These are phyloP conservation scores for Diachasmimorpha longicaudata DNA, from an alignment of 1,140 invertebrate genomes.

Conservation along the genomic window DNA sequence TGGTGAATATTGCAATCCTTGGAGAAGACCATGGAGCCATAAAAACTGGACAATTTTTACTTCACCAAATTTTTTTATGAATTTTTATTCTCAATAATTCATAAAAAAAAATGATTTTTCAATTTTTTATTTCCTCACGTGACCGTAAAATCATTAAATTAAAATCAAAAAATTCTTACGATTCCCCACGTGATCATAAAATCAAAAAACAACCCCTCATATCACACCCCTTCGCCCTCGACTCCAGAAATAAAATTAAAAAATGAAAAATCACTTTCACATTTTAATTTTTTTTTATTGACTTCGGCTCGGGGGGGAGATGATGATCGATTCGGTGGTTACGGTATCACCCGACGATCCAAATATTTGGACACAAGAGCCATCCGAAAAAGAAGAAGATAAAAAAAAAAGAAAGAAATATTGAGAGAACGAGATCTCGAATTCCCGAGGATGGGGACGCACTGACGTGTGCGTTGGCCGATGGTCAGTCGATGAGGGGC, in stretches of 20 bases:
- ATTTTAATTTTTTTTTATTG: not conserved
- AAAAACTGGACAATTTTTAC: too few relatives aligned
- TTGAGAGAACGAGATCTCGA: conserved; percentile 5
- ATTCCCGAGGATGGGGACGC: conserved; percentile 6
- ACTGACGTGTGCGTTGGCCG: conserved; percentile 4
- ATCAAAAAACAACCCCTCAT: too few relatives aligned
- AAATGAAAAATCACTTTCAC: too few relatives aligned
- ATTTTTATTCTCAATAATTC: too few relatives aligned
- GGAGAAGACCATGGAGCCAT: not conserved
- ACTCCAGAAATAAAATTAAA: too few relatives aligned
- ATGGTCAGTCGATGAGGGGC: conserved; percentile 21
- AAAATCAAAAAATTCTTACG: too few relatives aligned
- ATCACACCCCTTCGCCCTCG: too few relatives aligned
- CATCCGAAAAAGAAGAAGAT: not conserved
- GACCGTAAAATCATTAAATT: too few relatives aligned
- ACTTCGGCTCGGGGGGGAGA: not conserved
- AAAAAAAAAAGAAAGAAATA: conserved; percentile 2
- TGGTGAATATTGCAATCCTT: not conserved
- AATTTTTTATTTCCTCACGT: too few relatives aligned
- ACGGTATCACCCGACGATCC: not conserved
- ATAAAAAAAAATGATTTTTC: too few relatives aligned
- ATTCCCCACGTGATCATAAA: too few relatives aligned
- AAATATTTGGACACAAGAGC: conserved; percentile 29
- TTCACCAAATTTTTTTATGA: too few relatives aligned
- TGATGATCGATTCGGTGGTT: not conserved